Evolutionary conservation across 2,113 vertebrate species (phyloP).

Genomic region (Percina caprodes): DNA sequence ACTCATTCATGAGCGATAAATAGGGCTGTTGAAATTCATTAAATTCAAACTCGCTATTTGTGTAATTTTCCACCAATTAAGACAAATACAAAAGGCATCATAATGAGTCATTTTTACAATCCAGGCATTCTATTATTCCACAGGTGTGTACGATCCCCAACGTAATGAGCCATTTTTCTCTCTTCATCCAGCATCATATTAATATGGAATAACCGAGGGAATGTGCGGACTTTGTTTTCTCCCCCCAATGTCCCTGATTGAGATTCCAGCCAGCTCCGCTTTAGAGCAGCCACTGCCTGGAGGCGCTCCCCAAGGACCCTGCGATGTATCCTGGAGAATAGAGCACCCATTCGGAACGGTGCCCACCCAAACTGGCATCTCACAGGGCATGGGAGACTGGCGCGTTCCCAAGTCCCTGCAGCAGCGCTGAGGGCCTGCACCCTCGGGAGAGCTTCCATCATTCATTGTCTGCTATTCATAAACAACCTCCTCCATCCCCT

Average conservation of each 20-base stretch:
- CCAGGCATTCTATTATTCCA: conserved; percentile 34
- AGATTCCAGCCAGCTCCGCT: conserved; percentile 72
- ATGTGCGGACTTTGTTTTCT: conserved; percentile 53
- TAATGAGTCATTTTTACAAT: conserved; percentile 37
- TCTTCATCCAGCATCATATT: conserved; percentile 35
- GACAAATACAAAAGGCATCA: conserved; percentile 51
- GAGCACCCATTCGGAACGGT: conserved; percentile 79
- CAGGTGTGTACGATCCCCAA: conserved; percentile 31
- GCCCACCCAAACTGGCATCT: conserved; percentile 82
- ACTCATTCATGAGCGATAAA: conserved; percentile 34
- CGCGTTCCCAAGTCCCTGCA: conserved; percentile 74
- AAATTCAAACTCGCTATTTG: conserved; percentile 45
- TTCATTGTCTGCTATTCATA: conserved; percentile 76
- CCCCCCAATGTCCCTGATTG: conserved; percentile 62
- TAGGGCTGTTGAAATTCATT: conserved; percentile 45
- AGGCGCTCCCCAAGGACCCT: conserved; percentile 67
- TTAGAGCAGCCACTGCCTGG: conserved; percentile 67
- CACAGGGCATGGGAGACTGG: conserved; percentile 76
- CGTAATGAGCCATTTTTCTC: conserved; percentile 52
- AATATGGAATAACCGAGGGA: conserved; percentile 50
- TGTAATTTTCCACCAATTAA: conserved; percentile 59
- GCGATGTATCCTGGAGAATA: conserved; percentile 72
- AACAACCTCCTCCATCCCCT: conserved; percentile 36
- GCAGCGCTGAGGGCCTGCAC: conserved; percentile 73
- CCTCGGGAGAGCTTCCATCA: conserved; percentile 76